Evolutionary conservation across 2,797 vertebrate genomes (phyloP).

Genomic region (Phaenicophaeus curvirostris): DNA sequence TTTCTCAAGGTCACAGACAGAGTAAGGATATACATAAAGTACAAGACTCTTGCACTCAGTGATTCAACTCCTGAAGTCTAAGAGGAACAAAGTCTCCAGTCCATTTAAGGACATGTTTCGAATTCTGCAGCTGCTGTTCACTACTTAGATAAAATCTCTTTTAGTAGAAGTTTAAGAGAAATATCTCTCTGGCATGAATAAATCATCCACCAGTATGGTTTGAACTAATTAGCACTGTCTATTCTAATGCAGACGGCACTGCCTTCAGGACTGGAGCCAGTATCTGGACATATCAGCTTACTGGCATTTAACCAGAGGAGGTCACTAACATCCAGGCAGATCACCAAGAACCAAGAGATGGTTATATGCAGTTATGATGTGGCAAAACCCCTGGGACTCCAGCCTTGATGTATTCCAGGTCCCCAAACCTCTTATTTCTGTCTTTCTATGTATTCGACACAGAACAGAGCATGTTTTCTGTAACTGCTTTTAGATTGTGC

Average conservation of each 20-base stretch:
- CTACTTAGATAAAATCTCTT: not conserved
- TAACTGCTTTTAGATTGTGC: not conserved
- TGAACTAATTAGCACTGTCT: not conserved
- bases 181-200: not conserved
- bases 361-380: not conserved
- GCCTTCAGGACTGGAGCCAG: not conserved
- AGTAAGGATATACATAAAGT: not conserved
- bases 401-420: constrained; percentile 25
- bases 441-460: not conserved
- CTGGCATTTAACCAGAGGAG: not conserved
- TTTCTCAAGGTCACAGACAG: not conserved
- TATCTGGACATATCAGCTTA: not conserved
- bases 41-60: not conserved
- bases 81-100: not conserved
- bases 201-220: not conserved
- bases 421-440: constrained; percentile 6
- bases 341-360: not conserved
- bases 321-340: not conserved
- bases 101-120: not conserved
- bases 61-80: not conserved
- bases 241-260: not conserved
- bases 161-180: not conserved
- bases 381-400: not conserved
- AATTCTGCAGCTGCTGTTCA: not conserved
- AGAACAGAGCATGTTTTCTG: not conserved